A percentile compares a stretch with the other conserved stretches of the same genome.
phyloP scores from a whole-genome alignment of 2,888 invertebrate genomes.

The Ophion obscuratus region DNA sequence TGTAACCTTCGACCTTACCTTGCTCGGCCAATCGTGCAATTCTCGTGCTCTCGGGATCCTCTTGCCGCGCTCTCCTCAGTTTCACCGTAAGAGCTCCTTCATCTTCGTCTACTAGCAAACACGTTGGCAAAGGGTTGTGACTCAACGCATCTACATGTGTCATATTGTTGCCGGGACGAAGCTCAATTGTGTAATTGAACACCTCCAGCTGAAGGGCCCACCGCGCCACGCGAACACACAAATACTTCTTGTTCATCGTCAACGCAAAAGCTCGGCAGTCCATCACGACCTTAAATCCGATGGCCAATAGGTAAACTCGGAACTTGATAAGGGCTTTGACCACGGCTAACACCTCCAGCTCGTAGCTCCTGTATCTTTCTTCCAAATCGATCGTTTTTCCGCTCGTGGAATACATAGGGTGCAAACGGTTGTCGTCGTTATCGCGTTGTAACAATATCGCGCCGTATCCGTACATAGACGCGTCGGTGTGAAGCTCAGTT shows the following conservation, averaged over 20 bases:
- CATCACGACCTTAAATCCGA: conserved; percentile 1
- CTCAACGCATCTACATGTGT: conserved; percentile 13
- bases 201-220: not conserved
- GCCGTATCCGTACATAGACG: no score
- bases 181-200: not conserved
- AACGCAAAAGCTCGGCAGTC: conserved; percentile 18
- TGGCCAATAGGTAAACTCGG: conserved; percentile 15
- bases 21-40: not conserved
- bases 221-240: conserved; percentile 1
- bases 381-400: conserved; percentile 2
- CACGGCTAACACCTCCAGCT: conserved; percentile 10
- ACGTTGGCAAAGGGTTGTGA: conserved; percentile 6
- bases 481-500: no score
- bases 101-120: conserved; percentile 26
- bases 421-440: not conserved
- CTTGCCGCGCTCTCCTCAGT: conserved; percentile 19
- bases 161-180: not conserved
- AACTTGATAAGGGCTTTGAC: conserved; percentile 10
- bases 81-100: conserved; percentile 1
- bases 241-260: not conserved
- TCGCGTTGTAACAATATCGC: not conserved
- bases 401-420: conserved; percentile 11
- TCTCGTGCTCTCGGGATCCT: not conserved
- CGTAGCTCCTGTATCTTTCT: conserved; percentile 16
- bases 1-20: conserved; percentile 10